Base-by-base conservation (phyloP, 2,113 vertebrate species). In the Petromus typicus region DNA sequence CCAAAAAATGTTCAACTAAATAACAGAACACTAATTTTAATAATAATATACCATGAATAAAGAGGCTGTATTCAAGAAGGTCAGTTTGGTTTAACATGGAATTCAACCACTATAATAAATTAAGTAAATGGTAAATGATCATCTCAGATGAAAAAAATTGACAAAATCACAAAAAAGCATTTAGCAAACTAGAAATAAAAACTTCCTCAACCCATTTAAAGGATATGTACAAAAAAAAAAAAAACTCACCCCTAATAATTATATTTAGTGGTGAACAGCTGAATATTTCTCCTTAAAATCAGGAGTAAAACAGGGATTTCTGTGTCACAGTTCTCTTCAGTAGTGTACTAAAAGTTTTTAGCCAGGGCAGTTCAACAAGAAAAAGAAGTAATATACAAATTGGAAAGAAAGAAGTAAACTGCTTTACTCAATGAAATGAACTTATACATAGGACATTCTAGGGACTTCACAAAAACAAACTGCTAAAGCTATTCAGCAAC, bases 341-440 rank as follows among this genome's bases (percentile, higher is more conserved):
- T 10, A 40, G 73, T 82, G 25, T 86, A 40, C 1, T 61, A 10
- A 43, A 73, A 22, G 14, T 51, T 83, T n/a, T 45, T 96, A 85
- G 25, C 69, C 48, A 76, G 48, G 17, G 8, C 4, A 71, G 7
- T 17, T 78, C 27, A 5, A 32, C 40, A 84, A 84, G 45, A 61
- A 86, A 83, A 89, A 89, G 27, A 82, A 75, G 37, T 63, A 81
- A 51, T 57, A 83, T n/a, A 51, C 13, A 40, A 20, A 73, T 79
- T 86, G 61, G 43, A 91, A 96, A 86, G 43, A 9, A 86, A 94
- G 30, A 90, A 86, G 11, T 64, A 59, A 94, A 78, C 91, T 56
- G 30, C 66, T 25, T 85, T 59, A 43, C 80, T n/a, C 79, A 48
- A 71, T 64, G 22, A 89, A 78, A 51, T 43, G 2, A 57, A 85